Base-by-base conservation (phyloP, 2,113 vertebrate genomes). In the Neoarius graeffei region DNA sequence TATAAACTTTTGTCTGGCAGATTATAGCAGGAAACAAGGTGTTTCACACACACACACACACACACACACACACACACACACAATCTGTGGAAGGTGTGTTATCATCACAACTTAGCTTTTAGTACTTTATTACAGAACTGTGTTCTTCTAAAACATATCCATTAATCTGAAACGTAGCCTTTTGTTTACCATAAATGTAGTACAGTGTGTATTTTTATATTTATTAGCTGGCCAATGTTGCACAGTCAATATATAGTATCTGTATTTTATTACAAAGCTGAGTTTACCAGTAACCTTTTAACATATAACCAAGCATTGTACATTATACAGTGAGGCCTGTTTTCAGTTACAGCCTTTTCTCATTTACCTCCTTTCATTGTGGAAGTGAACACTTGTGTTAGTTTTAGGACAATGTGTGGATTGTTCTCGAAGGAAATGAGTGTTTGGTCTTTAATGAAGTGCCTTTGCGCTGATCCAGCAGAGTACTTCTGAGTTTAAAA, bases 401-500 rank as follows among this genome's bases (percentile, higher is more conserved):
- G 64, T 85, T 85, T 76, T 77, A 73, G 82, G 54, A 90, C 87
- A 90, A 89, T 90, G 52, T 62, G 35, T 82, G 76, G 76, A 87
- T 82, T 90, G 87, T 89, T 60, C 85, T 86, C 20, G 13, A 54
- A 90, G 89, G 85, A 85, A 87, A 87, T 89, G 64, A 90, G 87
- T 60, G 74, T 85, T 85, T 60, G 57, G 77, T 85, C 74, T 66
- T 87, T 90, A 60, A 42, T 19, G 54, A 77, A 66, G 73, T 48
- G 30, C 85, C 67, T 69, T 59, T 86, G 54, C 62, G 1, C 27
- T 74, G 52, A 50, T 80, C 57, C 30, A 86, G 42, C 17, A 56
- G 84, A 59, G 73, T 67, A 54, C 64, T 88, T 69, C 83, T 56
- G 84, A 19, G 59, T 86, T 82, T 86, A 69, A 81, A 79, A 82